Evolutionary conservation across 2,113 vertebrate species (phyloP).

Genomic region (Heterocephalus glaber): DNA sequence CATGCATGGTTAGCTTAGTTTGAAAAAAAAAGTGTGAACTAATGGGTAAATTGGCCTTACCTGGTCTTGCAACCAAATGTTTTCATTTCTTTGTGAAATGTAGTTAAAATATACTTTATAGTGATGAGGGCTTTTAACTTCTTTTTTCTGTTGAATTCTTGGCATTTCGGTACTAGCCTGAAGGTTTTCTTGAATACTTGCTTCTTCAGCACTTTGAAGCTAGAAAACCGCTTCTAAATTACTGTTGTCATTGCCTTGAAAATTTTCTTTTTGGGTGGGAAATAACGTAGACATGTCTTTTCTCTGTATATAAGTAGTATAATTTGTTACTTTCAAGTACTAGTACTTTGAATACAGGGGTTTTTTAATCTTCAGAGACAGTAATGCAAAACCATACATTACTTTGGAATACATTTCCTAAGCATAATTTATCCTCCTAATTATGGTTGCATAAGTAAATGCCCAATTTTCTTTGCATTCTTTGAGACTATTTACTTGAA

Average conservation of each 20-base stretch:
- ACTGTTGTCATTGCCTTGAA: conserved; percentile 32
- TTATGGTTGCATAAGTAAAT: conserved; percentile 9
- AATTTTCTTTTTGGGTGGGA: conserved; percentile 22
- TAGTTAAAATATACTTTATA: not conserved
- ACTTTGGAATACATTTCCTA: not conserved
- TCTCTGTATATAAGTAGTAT: conserved; percentile 9
- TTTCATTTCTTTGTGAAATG: conserved; percentile 14
- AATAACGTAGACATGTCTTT: conserved; percentile 51
- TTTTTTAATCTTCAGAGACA: not conserved
- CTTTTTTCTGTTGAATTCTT: not conserved
- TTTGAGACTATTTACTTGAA: conserved; percentile 43
- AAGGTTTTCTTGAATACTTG: conserved; percentile 48
- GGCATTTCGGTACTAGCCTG: not conserved
- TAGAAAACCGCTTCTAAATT: conserved; percentile 47
- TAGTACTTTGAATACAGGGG: not conserved
- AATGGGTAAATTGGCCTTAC: not conserved
- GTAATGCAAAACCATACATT: not conserved
- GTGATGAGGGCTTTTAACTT: not conserved
- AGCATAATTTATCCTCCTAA: not conserved
- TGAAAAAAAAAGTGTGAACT: not conserved
- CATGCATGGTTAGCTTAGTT: not conserved
- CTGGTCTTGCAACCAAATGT: not conserved
- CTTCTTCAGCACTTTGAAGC: conserved; percentile 69
- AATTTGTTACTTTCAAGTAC: conserved; percentile 47
- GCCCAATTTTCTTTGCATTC: conserved; percentile 19